These are phyloP conservation scores for Pampus argenteus DNA, from an alignment of 2,797 vertebrate species.

Conservation along the genomic window DNA sequence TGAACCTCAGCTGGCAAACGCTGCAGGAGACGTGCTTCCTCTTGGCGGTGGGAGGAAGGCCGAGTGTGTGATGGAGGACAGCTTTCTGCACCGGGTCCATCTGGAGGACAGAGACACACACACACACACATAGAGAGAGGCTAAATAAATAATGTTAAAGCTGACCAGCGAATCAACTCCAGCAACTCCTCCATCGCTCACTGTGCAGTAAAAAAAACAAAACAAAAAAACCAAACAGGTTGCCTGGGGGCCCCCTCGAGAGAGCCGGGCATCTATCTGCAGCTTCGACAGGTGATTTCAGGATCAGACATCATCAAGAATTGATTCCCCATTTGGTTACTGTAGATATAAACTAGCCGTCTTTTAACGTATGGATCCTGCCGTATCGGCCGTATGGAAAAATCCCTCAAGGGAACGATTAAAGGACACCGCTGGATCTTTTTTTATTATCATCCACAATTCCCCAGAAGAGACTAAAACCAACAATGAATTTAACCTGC, in stretches of 20 bases:
- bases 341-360: not conserved
- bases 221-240: too few species aligned
- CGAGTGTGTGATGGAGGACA: slow-evolving; percentile 96
- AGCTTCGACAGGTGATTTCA: slow-evolving; percentile 35
- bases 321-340: slow-evolving; percentile 23
- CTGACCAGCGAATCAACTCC: slow-evolving; percentile 58
- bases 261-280: slow-evolving; percentile 37
- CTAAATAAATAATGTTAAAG: slow-evolving; percentile 63
- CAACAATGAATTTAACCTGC: not conserved
- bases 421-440: not conserved
- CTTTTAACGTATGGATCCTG: not conserved
- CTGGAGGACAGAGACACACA: slow-evolving; percentile 79
- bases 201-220: slow-evolving; percentile 35
- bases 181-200: slow-evolving; percentile 28
- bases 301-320: slow-evolving; percentile 19
- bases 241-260: slow-evolving; percentile 10
- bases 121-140: slow-evolving; percentile 35
- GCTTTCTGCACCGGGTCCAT: slow-evolving; percentile 99
- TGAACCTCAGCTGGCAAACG: slow-evolving; percentile 98
- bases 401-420: slow-evolving; percentile 16
- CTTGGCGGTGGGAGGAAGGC: slow-evolving; percentile 90
- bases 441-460: slow-evolving; percentile 3
- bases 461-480: slow-evolving; percentile 9
- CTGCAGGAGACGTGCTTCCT: slow-evolving; percentile 96
- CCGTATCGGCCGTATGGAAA: not conserved